A percentile compares a stretch with the other conserved stretches of the same genome.
These are phyloP conservation scores for Phocides pigmalion DNA, from an alignment of 1,140 invertebrate species.

Conservation along the genomic window DNA sequence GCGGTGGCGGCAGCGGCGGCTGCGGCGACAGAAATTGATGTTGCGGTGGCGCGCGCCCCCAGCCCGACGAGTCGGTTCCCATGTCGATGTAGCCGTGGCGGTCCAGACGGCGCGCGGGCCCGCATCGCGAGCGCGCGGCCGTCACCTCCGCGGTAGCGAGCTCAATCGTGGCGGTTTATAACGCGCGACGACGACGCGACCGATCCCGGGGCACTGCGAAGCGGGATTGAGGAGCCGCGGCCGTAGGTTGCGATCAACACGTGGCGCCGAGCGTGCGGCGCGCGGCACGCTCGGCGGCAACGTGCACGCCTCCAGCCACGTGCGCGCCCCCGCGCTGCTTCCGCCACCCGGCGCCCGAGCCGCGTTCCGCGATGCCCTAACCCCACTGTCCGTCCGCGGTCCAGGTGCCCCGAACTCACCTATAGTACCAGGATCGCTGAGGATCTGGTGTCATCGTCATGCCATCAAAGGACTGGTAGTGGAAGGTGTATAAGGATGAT, in stretches of 20 bases:
- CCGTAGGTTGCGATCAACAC: conserved; percentile 37
- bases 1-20: conserved; percentile 24
- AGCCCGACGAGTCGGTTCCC: conserved; percentile 53
- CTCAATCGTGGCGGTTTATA: conserved; percentile 56
- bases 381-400: background rate
- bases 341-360: conserved; percentile 13
- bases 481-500: too few relatives aligned
- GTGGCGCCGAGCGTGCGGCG: conserved; percentile 50
- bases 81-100: conserved; percentile 73
- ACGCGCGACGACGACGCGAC: conserved; percentile 45
- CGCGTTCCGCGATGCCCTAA: background rate
- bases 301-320: conserved; percentile 55
- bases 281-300: conserved; percentile 49
- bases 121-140: conserved; percentile 48
- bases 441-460: too few relatives aligned
- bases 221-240: conserved; percentile 59
- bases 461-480: too few relatives aligned
- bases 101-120: conserved; percentile 60
- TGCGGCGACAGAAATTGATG: conserved; percentile 43
- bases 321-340: conserved; percentile 38
- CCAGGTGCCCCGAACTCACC: too few relatives aligned
- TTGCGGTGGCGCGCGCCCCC: conserved; percentile 3
- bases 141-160: conserved; percentile 38
- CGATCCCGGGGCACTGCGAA: conserved; percentile 50
- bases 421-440: background rate